Conservation (phyloP, 2,113 vertebrate genomes). For the Chitala chitala region DNA sequence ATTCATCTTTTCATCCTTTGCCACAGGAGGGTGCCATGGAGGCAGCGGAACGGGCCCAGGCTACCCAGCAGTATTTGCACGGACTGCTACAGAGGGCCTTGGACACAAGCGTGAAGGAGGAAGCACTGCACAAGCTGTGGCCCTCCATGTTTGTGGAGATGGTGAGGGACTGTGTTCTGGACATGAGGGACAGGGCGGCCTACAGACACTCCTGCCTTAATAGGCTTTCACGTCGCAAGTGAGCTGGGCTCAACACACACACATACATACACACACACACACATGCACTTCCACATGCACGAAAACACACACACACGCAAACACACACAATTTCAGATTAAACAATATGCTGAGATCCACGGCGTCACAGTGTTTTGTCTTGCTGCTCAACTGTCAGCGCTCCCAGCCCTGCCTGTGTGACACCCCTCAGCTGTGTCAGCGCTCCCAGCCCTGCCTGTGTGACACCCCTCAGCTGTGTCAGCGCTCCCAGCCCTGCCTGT, state of each 20-base stretch:
- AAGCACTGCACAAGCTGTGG: conserved; percentile 90
- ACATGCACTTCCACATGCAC: conserved; percentile 25
- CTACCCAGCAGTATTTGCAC: conserved; percentile 70
- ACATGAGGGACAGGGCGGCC: conserved; percentile 74
- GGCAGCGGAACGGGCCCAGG: conserved; percentile 41
- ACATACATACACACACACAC: conserved; percentile 42
- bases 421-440: too few species aligned
- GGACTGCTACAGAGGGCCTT: conserved; percentile 76
- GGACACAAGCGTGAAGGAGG: conserved; percentile 82
- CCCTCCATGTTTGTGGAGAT: conserved; percentile 91
- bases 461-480: too few species aligned
- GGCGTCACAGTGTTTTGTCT: too few species aligned
- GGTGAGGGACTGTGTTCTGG: conserved; percentile 83
- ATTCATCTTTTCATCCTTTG: not conserved
- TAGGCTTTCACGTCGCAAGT: conserved; percentile 63
- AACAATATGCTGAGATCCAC: too few species aligned
- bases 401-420: too few species aligned
- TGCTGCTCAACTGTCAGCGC: too few species aligned
- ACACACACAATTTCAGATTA: too few species aligned
- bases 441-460: too few species aligned
- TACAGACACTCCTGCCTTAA: conserved; percentile 80
- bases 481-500: too few species aligned
- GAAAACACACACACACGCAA: too few species aligned
- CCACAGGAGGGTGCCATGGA: conserved; percentile 54
- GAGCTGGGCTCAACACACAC: conserved; percentile 32